These are phyloP conservation scores for Bufo gargarizans DNA, from an alignment of 2,113 vertebrate genomes.

Conservation along the genomic window DNA sequence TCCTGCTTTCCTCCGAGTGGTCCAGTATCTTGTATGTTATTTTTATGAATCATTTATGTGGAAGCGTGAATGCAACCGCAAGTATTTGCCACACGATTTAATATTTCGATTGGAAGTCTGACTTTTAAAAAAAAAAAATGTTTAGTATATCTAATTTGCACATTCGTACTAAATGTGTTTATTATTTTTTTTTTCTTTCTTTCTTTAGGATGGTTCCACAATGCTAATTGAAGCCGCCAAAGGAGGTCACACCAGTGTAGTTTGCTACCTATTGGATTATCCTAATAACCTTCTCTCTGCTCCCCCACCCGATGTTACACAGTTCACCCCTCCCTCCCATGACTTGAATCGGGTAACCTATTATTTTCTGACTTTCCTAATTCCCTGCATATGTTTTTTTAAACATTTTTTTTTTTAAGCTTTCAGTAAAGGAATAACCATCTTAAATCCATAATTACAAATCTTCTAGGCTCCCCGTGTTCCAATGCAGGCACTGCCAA, in stretches of 20 bases:
- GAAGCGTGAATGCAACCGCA: too few relatives aligned
- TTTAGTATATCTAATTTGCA: too few relatives aligned
- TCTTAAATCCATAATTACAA: neutral
- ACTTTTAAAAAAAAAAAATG: too few relatives aligned
- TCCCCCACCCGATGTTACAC: conserved; percentile 92
- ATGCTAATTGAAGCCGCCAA: conserved; percentile 99
- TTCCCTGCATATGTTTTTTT: neutral
- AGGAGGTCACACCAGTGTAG: conserved; percentile 97
- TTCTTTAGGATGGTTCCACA: conserved; percentile 90
- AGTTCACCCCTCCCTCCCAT: conserved; percentile 96
- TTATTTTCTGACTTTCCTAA: neutral
- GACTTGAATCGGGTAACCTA: conserved; percentile 92
- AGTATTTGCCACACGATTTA: too few relatives aligned
- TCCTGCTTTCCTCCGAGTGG: too few relatives aligned
- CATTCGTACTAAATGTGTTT: too few relatives aligned
- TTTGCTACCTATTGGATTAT: conserved; percentile 98
- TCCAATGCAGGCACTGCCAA: conserved; percentile 98
- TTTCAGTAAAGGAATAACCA: neutral
- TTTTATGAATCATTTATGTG: too few relatives aligned
- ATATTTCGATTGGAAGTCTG: too few relatives aligned
- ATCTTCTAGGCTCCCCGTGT: conserved; percentile 91
- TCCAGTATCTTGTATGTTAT: too few relatives aligned
- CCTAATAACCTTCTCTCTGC: conserved; percentile 98
- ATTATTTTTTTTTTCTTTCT: neutral
- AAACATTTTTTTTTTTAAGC: neutral